Percentiles rank a stretch among this genome's conserved stretches.
These are phyloP conservation scores for Myodes glareolus DNA, from an alignment of 2,113 vertebrate species.

Conservation along the genomic window DNA sequence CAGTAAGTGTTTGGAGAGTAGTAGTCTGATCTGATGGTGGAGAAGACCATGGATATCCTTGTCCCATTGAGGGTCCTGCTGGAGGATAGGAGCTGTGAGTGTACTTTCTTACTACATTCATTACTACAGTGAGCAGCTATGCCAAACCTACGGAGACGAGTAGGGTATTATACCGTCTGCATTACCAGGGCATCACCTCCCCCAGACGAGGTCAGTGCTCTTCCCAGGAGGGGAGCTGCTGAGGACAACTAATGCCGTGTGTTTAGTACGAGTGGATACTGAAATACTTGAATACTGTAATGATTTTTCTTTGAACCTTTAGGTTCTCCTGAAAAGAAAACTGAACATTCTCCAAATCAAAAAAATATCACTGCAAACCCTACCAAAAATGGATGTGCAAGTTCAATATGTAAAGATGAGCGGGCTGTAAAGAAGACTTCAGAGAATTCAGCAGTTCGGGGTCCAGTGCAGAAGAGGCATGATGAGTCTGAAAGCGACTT, in stretches of 20 bases:
- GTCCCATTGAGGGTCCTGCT: background rate
- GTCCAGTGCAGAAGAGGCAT: conserved; percentile 74
- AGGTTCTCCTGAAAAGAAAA: conserved; percentile 87
- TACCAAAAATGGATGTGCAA: conserved; percentile 77
- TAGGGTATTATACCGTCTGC: background rate
- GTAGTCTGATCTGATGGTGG: background rate
- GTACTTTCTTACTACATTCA: too few relatives aligned
- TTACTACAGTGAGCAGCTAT: background rate
- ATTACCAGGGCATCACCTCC: background rate
- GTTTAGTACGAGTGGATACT: background rate
- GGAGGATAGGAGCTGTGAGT: background rate
- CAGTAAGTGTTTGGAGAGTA: background rate
- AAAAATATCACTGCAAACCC: conserved; percentile 64
- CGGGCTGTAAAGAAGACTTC: conserved; percentile 82
- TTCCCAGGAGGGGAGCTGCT: background rate
- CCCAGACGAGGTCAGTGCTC: background rate
- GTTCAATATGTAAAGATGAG: conserved; percentile 83
- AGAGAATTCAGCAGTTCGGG: conserved; percentile 61
- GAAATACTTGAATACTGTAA: conserved; percentile 63
- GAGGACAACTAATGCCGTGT: background rate
- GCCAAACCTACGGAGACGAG: background rate
- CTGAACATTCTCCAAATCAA: conserved; percentile 72
- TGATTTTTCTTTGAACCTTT: conserved; percentile 78
- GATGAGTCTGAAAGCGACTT: conserved; percentile 97
- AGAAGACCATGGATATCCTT: background rate